Evolutionary conservation across 1,140 invertebrate species (phyloP).

Genomic region (Drosophila punjabiensis): DNA sequence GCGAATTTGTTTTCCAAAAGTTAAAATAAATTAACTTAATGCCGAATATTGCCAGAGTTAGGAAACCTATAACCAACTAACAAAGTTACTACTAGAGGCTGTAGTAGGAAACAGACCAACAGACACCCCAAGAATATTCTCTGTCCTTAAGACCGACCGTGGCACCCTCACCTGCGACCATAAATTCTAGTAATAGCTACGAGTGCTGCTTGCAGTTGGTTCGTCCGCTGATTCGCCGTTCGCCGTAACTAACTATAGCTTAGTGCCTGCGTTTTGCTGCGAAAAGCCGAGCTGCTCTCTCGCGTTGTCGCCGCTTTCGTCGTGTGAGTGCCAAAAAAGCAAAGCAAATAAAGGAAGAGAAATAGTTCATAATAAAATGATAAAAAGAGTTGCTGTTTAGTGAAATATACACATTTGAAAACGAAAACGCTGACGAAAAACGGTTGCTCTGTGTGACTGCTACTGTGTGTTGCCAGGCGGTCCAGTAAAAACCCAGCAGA

Average conservation of each 20-base stretch:
- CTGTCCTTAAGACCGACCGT: too few species aligned
- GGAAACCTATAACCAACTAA: background rate
- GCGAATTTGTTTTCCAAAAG: too few species aligned
- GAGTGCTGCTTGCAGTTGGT: conserved; percentile 76
- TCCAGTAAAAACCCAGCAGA: background rate
- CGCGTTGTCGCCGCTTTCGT: conserved; percentile 65
- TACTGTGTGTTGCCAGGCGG: conserved; percentile 41
- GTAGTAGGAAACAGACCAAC: background rate
- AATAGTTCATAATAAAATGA: conserved; percentile 20
- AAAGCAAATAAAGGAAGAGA: conserved; percentile 4
- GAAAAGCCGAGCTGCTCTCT: conserved; percentile 63
- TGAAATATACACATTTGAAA: conserved; percentile 42
- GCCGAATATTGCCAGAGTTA: background rate
- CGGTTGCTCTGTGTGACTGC: conserved; percentile 24
- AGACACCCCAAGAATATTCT: background rate
- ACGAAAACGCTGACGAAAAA: conserved; percentile 17
- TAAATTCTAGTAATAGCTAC: background rate
- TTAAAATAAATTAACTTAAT: background rate
- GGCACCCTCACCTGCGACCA: too few species aligned
- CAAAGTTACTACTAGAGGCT: background rate
- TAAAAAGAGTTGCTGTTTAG: conserved; percentile 61
- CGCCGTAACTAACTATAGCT: conserved; percentile 45
- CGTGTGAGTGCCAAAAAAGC: conserved; percentile 58
- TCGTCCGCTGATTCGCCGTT: conserved; percentile 24
- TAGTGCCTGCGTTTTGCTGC: conserved; percentile 65